Evolutionary conservation across 2,113 vertebrate genomes (phyloP), one percentile per base, ranked within the genome.

Genomic region (Archilochus colubris): DNA sequence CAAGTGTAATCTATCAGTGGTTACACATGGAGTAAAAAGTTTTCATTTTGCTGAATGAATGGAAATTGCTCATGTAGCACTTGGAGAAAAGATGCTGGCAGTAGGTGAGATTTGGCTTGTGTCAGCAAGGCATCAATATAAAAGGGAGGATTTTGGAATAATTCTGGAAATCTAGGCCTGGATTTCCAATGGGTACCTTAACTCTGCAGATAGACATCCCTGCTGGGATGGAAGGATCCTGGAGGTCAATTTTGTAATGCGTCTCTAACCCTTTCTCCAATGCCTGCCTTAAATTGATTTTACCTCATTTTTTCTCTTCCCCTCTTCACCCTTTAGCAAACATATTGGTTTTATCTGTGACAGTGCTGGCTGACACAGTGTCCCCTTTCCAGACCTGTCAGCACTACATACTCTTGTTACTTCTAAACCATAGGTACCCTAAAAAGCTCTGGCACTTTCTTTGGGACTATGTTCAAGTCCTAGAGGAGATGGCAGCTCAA

Each of bases 271-370:
- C 54, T 80, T 88, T 57, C 27, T 66, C 12, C 27, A 62, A 9
- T n/a, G 19, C 36, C 22, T 75, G 24, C 8, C 27, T 73, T 70
- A 54, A 62, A 51, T 1, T 54, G 30, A 30, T 77, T 86, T n/a
- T n/a, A 18, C 6, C 64, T 64, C 21, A 16, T 75, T 5, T 28
- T 92, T 81, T 80, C 27, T 3, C 31, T 74, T 43, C 8, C 12
- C 7, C 4, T 61, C 30, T 74, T 77, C 33, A 25, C 22, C 28
- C 16, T 17, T n/a, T 33, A 76, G 13, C 3, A 7, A 8, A 38
- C 1, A 0, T 33, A 23, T 7, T 0, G 2, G 61, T 16, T 18
- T 6, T 66, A 70, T 40, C 21, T 38, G 3, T 10, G 22, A 2
- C 30, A 57, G 9, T 59, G 14, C 27, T 90, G n/a, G 20, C 36